Evolutionary conservation across 2,888 invertebrate genomes (phyloP).

Genomic region (Octodonta nipae): DNA sequence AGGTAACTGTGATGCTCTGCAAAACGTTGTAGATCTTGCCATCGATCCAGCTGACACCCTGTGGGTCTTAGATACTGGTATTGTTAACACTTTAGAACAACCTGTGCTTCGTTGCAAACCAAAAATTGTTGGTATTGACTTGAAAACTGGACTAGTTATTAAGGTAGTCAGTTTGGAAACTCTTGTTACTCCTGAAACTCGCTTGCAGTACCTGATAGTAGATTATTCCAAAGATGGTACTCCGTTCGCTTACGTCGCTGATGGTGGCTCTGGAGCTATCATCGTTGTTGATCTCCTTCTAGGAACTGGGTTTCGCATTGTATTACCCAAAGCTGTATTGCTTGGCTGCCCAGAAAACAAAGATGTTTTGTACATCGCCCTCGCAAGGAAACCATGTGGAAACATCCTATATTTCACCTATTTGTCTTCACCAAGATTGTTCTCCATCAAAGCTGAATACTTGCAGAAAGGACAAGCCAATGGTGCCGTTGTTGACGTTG

Average conservation of each 20-base stretch:
- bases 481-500: slow-evolving; percentile 45
- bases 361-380: slow-evolving; percentile 46
- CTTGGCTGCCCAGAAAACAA: slow-evolving; percentile 27
- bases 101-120: slow-evolving; percentile 46
- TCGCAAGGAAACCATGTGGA: slow-evolving; percentile 40
- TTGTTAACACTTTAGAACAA: slow-evolving; percentile 45
- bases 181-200: slow-evolving; percentile 39
- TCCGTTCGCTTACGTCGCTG: slow-evolving; percentile 37
- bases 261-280: slow-evolving; percentile 37
- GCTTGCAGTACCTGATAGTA: slow-evolving; percentile 45
- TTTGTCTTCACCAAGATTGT: slow-evolving; percentile 42
- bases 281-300: slow-evolving; percentile 41
- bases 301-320: slow-evolving; percentile 42
- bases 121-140: slow-evolving; percentile 46
- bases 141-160: slow-evolving; percentile 43
- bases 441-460: slow-evolving; percentile 42
- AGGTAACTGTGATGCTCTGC: slow-evolving; percentile 52
- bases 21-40: slow-evolving; percentile 55
- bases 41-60: slow-evolving; percentile 45
- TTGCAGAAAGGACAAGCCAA: slow-evolving; percentile 41
- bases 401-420: slow-evolving; percentile 43
- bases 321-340: slow-evolving; percentile 40
- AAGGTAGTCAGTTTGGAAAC: slow-evolving; percentile 37
- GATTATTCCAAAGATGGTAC: slow-evolving; percentile 42
- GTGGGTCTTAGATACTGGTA: slow-evolving; percentile 48